These are phyloP conservation scores for Coelinius sp. DNA, from an alignment of 2,888 invertebrate genomes.

Conservation along the genomic window DNA sequence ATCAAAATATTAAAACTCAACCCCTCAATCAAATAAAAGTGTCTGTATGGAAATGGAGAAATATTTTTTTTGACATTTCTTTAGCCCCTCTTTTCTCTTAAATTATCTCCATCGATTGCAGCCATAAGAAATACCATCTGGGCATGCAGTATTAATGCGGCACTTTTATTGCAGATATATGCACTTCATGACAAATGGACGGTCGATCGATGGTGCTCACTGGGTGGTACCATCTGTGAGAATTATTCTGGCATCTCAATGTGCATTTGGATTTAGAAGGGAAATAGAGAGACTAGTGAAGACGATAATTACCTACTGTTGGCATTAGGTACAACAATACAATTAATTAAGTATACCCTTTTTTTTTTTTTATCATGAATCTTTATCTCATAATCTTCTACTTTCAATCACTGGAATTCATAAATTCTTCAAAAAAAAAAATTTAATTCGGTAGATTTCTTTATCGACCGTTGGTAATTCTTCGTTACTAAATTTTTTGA, in stretches of 20 bases:
- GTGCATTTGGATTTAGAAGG: not conserved
- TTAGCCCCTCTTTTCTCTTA: not conserved
- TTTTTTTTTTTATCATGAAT: too few species aligned
- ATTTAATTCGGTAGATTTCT: too few species aligned
- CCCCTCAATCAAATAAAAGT: not conserved
- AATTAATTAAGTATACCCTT: too few species aligned
- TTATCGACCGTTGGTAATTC: too few species aligned
- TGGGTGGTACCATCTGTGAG: constrained; percentile 8
- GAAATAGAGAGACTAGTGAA: not conserved
- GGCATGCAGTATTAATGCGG: constrained; percentile 1
- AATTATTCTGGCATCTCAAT: not conserved
- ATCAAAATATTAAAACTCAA: not conserved
- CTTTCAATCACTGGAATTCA: too few species aligned
- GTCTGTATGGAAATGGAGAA: not conserved
- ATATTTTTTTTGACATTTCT: not conserved
- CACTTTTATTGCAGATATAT: constrained; percentile 8
- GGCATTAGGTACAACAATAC: too few species aligned
- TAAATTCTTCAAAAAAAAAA: too few species aligned
- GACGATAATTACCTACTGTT: not conserved
- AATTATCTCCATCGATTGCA: constrained; percentile 10
- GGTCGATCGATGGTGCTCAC: not conserved
- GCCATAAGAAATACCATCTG: not conserved
- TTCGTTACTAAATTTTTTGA: too few species aligned
- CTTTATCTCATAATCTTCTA: too few species aligned
- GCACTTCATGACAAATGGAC: not conserved